A percentile compares a stretch with the other conserved stretches of the same genome.
Conservation (phyloP, 2,113 vertebrate species). For the Catharus minimus region DNA sequence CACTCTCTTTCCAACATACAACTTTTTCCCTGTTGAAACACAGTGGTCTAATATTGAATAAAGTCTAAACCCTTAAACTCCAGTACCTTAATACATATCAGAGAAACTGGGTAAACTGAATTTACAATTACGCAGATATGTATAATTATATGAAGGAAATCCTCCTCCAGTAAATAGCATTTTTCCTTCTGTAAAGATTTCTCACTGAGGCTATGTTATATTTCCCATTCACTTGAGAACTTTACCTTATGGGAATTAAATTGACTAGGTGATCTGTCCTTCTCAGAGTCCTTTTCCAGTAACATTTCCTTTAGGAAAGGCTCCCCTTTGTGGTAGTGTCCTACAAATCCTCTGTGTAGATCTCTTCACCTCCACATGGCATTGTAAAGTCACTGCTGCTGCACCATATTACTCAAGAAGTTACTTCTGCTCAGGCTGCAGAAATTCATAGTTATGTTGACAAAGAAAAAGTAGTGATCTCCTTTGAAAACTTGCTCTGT, state of each 20-base stretch:
- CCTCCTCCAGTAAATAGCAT: not conserved
- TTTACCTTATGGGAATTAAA: not conserved
- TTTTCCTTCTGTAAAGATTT: not conserved
- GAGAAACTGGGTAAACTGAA: not conserved
- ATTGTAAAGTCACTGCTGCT: not conserved
- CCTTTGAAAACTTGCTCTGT: not conserved
- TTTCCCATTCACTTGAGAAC: not conserved
- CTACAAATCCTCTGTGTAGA: not conserved
- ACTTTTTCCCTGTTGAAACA: not conserved
- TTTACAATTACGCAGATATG: not conserved
- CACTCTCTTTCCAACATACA: not conserved
- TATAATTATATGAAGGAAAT: not conserved
- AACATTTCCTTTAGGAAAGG: not conserved
- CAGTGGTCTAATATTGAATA: not conserved
- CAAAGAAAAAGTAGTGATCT: not conserved
- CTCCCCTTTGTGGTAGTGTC: not conserved
- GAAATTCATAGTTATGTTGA: not conserved
- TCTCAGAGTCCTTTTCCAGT: not conserved
- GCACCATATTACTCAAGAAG: not conserved
- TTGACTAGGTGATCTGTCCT: not conserved
- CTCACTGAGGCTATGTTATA: not conserved
- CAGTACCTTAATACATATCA: not conserved
- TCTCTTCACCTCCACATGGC: accelerated
- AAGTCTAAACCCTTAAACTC: not conserved
- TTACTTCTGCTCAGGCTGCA: not conserved